Evolutionary conservation across 2,888 invertebrate species (phyloP).

Genomic region (Pediacus dermestoides): DNA sequence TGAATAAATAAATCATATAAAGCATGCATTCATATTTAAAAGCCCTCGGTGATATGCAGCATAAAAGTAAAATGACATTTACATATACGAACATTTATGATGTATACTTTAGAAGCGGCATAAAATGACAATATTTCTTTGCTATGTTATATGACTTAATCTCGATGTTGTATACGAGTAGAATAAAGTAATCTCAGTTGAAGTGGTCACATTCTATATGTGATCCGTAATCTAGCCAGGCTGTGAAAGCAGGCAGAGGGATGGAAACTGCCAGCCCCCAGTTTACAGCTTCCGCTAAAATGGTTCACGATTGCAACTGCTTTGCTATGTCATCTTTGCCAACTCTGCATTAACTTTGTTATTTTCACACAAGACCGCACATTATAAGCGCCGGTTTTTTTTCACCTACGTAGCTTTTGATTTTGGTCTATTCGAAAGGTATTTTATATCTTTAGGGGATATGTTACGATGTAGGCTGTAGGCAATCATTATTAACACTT

Average conservation of each 20-base stretch:
- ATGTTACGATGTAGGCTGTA: no score
- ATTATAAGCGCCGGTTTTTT: no score
- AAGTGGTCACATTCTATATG: slow-evolving; percentile 33
- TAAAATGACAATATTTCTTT: slow-evolving; percentile 24
- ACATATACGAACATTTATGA: slow-evolving; percentile 19
- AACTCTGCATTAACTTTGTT: no score
- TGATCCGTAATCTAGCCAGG: slow-evolving; percentile 24
- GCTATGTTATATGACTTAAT: slow-evolving; percentile 26
- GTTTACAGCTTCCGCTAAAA: slow-evolving; percentile 41
- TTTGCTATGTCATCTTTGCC: background rate
- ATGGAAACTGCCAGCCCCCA: slow-evolving; percentile 33
- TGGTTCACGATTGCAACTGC: slow-evolving; percentile 38
- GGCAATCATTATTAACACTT: no score
- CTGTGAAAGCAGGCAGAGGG: slow-evolving; percentile 24
- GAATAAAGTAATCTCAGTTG: slow-evolving; percentile 16
- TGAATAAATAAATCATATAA: background rate
- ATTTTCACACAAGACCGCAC: no score
- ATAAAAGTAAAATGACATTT: slow-evolving; percentile 12
- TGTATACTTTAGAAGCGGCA: slow-evolving; percentile 18
- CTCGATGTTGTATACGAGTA: slow-evolving; percentile 12
- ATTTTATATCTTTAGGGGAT: no score
- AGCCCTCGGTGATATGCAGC: background rate
- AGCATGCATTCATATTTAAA: background rate
- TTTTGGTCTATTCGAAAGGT: no score
- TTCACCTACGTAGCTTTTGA: no score